Evolutionary conservation across 30 jellyfish, hydroid and myxozoan genomes (phyloP), one percentile per base, ranked within the genome.

Genomic region (Chrysaora quinquecirrha): DNA sequence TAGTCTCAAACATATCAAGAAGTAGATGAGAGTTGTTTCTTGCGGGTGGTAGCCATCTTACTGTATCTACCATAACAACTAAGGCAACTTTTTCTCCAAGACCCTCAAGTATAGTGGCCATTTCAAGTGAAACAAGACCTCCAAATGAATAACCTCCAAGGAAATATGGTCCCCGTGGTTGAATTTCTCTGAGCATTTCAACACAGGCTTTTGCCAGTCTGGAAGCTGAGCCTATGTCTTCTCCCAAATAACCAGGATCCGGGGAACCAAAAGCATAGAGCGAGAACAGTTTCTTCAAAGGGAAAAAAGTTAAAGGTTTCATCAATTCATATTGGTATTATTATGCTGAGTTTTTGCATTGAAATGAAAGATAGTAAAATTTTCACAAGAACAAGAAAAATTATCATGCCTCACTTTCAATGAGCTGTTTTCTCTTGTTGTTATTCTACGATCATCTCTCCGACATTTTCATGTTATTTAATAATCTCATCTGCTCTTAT

Each of bases 91-190:
- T 49, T 14, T 83, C 58, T 30, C 87, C 94, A 32, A 48, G 46
- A 18, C 49, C 43, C 50, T 71, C 46, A 38, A 83, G 43, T 23
- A 83, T 56, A 18, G 94, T 33, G 28, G 94, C 94, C 78, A 83
- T 83, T 63, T 83, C 94, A 0, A 83, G 70, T 9, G 94, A 29
- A 9, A 83, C 86, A 22, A 83, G 76, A 3, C 94, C 94, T 0
- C 94, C 94, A 30, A 83, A 83, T 1, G 94, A 83, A 64, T 83
- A 83, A 30, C 94, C 94, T 10, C 94, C 94, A 1, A 83, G n/a
- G 58, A 70, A 83, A 48, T 71, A 83, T 28, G 94, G 94, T 25
- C 94, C 94, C 19, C 30, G 27, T 16, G 83, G 82, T 63, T 83
- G 94, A 16, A 52, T 31, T 3, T 71, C 74, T 58, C 48, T 25